These are phyloP conservation scores for Catocala fraxini DNA, from an alignment of 2,888 invertebrate genomes.

Conservation along the genomic window DNA sequence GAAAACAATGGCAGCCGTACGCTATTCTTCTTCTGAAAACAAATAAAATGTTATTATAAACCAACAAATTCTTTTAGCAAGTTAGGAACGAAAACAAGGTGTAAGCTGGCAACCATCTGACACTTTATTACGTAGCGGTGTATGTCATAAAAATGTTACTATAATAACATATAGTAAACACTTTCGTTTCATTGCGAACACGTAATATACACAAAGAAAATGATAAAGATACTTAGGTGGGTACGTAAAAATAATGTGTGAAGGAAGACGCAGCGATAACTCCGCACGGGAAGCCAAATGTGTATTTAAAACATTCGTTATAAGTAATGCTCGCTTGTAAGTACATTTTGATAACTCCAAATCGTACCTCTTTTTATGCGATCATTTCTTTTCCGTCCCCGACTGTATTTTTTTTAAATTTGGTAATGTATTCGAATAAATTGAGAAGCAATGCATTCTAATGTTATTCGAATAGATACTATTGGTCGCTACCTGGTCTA, in stretches of 20 bases:
- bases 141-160: slow-evolving; percentile 38
- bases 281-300: slow-evolving; percentile 28
- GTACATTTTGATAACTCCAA: slow-evolving; percentile 33
- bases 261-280: slow-evolving; percentile 25
- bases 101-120: slow-evolving; percentile 41
- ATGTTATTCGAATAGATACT: too few relatives aligned
- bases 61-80: slow-evolving; percentile 52
- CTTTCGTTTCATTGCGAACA: slow-evolving; percentile 20
- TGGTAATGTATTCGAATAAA: too few relatives aligned
- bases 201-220: slow-evolving; percentile 19
- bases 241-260: slow-evolving; percentile 27
- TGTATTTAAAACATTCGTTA: slow-evolving; percentile 27
- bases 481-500: too few relatives aligned
- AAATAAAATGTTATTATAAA: slow-evolving; percentile 49
- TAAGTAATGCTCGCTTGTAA: slow-evolving; percentile 27
- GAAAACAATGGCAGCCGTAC: slow-evolving; percentile 57
- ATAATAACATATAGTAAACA: slow-evolving; percentile 19
- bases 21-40: slow-evolving; percentile 48
- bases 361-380: slow-evolving; percentile 15
- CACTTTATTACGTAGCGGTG: slow-evolving; percentile 54
- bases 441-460: too few relatives aligned
- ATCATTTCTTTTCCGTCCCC: slow-evolving; percentile 6
- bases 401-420: too few relatives aligned
- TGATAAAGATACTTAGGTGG: slow-evolving; percentile 24
- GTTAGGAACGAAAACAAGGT: slow-evolving; percentile 52